phyloP scores from a whole-genome alignment of 1,140 invertebrate species.

The Pachypsylla venusta region DNA sequence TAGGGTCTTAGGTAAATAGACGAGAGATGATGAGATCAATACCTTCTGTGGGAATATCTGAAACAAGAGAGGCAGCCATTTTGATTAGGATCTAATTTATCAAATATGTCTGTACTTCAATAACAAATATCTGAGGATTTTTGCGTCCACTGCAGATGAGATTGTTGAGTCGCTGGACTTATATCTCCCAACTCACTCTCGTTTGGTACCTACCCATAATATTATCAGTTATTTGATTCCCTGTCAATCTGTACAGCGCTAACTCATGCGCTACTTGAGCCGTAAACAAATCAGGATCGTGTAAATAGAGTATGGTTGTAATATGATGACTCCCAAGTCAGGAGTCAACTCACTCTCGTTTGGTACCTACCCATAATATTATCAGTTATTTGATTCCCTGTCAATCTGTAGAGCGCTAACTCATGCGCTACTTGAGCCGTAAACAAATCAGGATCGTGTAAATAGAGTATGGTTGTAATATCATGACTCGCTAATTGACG shows the following conservation, averaged over 20 bases:
- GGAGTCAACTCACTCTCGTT: no score
- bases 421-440: slow-evolving; percentile 34
- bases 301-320: slow-evolving; percentile 49
- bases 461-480: slow-evolving; percentile 50
- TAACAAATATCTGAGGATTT: no score
- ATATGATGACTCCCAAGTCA: no score
- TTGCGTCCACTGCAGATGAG: no score
- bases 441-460: slow-evolving; percentile 36
- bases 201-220: slow-evolving; percentile 33
- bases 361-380: slow-evolving; percentile 33
- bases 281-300: slow-evolving; percentile 32
- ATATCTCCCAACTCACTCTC: no score
- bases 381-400: slow-evolving; percentile 38
- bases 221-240: slow-evolving; percentile 37
- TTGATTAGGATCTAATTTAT: no score
- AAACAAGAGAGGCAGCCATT: no score
- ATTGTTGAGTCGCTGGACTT: no score
- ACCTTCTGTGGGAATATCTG: no score
- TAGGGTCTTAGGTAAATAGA: no score
- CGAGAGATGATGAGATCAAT: no score
- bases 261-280: slow-evolving; percentile 37
- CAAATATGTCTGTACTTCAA: no score
- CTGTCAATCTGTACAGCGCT: slow-evolving; percentile 43
- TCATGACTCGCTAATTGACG: slow-evolving; percentile 70
- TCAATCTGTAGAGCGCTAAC: slow-evolving; percentile 44